Conservation (phyloP, 2,797 vertebrate species). For the Poeciliopsis infans region DNA sequence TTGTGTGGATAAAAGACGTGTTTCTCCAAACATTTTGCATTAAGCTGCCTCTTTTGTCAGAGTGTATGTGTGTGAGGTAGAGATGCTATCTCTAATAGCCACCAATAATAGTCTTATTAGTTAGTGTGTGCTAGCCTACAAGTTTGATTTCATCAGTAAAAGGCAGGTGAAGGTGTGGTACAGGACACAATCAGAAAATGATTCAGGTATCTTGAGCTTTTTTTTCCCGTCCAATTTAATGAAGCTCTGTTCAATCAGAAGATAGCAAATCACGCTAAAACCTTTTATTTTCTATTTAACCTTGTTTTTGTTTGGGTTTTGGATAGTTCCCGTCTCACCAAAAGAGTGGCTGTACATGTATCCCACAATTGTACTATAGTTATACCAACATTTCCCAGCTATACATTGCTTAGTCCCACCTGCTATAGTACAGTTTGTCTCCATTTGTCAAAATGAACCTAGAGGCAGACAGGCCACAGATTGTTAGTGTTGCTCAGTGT, state of each 20-base stretch:
- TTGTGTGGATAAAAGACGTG: background rate
- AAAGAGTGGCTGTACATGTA: background rate
- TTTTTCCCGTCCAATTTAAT: constrained; percentile 14
- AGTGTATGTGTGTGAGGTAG: constrained; percentile 6
- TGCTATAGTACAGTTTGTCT: background rate
- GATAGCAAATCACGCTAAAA: constrained; percentile 31
- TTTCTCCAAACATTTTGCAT: constrained; percentile 13
- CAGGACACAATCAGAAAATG: constrained; percentile 49
- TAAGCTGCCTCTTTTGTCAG: background rate
- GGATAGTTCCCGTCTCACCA: too few species aligned
- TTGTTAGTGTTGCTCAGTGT: background rate
- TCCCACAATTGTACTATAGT: background rate
- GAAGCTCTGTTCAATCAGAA: constrained; percentile 38
- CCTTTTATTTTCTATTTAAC: background rate
- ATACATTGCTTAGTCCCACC: background rate
- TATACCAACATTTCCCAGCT: background rate
- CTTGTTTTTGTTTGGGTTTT: background rate
- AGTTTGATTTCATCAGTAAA: constrained; percentile 65
- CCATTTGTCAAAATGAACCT: background rate
- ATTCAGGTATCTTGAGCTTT: constrained; percentile 58
- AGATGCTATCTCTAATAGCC: constrained; percentile 56
- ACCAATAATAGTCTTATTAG: constrained; percentile 62
- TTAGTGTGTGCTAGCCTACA: constrained; percentile 16
- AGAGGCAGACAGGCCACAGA: background rate
- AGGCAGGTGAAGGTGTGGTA: constrained; percentile 29